Evolutionary conservation across 2,797 vertebrate genomes (phyloP).

Genomic region (Microtus agrestis): DNA sequence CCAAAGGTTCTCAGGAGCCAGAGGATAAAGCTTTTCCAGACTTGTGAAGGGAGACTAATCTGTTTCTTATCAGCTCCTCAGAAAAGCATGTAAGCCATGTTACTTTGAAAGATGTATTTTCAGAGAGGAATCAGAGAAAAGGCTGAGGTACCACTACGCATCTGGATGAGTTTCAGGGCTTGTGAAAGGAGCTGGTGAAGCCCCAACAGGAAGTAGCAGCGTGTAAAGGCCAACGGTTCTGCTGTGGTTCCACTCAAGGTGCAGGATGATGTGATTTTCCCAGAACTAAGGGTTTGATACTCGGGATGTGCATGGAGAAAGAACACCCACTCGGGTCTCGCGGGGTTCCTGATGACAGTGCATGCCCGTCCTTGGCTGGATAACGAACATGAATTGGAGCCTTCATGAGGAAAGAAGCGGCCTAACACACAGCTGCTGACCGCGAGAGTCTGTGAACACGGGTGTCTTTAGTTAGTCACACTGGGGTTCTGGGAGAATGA

Average conservation of each 20-base stretch:
- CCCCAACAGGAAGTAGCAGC: neutral
- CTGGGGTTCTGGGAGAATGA: neutral
- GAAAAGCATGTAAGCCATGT: conserved; percentile 70
- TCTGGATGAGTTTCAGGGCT: conserved; percentile 67
- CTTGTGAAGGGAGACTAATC: conserved; percentile 65
- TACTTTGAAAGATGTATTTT: conserved; percentile 61
- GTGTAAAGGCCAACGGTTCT: neutral
- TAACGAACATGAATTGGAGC: neutral
- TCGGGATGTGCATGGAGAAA: neutral
- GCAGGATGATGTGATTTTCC: neutral
- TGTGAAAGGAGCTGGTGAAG: conserved; percentile 40
- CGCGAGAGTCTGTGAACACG: neutral
- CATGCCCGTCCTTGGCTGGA: neutral
- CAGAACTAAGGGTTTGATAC: neutral
- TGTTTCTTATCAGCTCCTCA: conserved; percentile 68
- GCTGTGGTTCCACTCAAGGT: neutral
- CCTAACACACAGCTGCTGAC: neutral
- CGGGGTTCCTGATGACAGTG: neutral
- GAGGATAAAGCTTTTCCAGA: conserved; percentile 54
- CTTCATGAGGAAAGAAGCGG: neutral
- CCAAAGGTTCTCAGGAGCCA: neutral
- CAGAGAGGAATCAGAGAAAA: conserved; percentile 73
- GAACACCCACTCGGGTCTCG: neutral
- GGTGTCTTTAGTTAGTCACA: neutral
- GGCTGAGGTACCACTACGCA: conserved; percentile 32